Evolutionary conservation across 2,113 vertebrate species (phyloP).

Genomic region (Cynoglossus semilaevis): DNA sequence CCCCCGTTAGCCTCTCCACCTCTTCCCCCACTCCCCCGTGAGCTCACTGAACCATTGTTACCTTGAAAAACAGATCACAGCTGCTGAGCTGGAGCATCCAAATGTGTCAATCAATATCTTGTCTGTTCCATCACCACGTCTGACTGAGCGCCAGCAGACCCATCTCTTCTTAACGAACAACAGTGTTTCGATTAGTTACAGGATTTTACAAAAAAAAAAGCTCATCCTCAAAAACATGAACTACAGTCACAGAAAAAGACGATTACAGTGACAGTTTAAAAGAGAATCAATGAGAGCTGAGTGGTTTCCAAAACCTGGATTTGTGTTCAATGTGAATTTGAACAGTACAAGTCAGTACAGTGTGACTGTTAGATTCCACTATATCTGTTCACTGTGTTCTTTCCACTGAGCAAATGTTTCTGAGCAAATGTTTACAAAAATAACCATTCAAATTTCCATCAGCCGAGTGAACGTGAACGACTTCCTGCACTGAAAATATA

Average conservation of each 20-base stretch:
- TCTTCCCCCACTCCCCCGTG: conserved; percentile 5
- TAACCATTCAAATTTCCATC: conserved; percentile 38
- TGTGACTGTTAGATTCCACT: not conserved
- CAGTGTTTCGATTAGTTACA: conserved; percentile 5
- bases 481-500: conserved; percentile 35
- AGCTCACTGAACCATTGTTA: conserved; percentile 20
- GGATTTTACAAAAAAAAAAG: conserved; percentile 23
- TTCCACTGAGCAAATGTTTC: conserved; percentile 3
- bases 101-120: conserved; percentile 64
- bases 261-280: not conserved
- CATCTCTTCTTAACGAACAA: conserved; percentile 22
- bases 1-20: not conserved
- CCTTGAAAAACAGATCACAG: conserved; percentile 52
- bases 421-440: conserved; percentile 21
- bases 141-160: conserved; percentile 43
- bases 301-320: not conserved
- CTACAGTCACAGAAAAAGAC: conserved; percentile 2
- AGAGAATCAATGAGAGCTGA: no score
- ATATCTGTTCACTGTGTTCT: conserved; percentile 4
- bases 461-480: conserved; percentile 13
- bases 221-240: conserved; percentile 18
- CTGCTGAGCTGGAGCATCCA: conserved; percentile 45
- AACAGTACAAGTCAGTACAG: conserved; percentile 4
- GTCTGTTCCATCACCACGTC: conserved; percentile 40
- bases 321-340: conserved; percentile 12